These are phyloP conservation scores for Trichechus manatus DNA, from an alignment of 2,113 vertebrate genomes.

Conservation along the genomic window DNA sequence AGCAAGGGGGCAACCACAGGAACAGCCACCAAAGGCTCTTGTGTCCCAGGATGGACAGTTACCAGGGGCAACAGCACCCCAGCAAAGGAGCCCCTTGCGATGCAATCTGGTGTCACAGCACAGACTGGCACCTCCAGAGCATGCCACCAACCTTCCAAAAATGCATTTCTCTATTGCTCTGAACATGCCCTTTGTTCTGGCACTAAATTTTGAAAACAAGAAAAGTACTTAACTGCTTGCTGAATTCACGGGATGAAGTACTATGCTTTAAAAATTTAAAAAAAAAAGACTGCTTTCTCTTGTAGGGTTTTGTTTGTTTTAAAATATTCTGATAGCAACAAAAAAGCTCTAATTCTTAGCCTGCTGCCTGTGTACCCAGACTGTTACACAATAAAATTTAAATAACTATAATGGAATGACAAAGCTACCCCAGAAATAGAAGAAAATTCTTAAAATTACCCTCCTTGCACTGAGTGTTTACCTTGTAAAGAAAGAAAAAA, in stretches of 20 bases:
- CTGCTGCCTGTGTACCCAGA: conserved; percentile 57
- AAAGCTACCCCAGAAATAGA: conserved; percentile 67
- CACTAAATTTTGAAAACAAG: conserved; percentile 27
- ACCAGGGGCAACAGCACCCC: not conserved
- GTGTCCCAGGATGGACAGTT: not conserved
- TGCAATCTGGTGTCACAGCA: not conserved
- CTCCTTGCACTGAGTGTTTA: conserved; percentile 17
- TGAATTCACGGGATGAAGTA: conserved; percentile 38
- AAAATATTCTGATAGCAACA: conserved; percentile 66
- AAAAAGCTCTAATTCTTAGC: conserved; percentile 66
- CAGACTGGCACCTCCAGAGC: not conserved
- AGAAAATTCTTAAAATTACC: conserved; percentile 69
- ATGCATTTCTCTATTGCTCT: not conserved
- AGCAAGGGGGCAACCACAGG: not conserved
- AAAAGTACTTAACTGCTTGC: not conserved
- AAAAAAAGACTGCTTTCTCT: not conserved
- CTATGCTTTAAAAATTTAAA: not conserved
- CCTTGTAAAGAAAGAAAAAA: conserved; percentile 67
- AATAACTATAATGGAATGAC: conserved; percentile 62
- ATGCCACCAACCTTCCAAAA: not conserved
- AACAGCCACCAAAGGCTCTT: not conserved
- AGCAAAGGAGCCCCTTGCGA: fast-evolving
- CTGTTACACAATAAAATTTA: conserved; percentile 16
- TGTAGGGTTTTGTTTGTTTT: conserved; percentile 60
- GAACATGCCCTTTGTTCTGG: not conserved